phyloP scores from a whole-genome alignment of 2,113 vertebrate species.

The Mellivora capensis region DNA sequence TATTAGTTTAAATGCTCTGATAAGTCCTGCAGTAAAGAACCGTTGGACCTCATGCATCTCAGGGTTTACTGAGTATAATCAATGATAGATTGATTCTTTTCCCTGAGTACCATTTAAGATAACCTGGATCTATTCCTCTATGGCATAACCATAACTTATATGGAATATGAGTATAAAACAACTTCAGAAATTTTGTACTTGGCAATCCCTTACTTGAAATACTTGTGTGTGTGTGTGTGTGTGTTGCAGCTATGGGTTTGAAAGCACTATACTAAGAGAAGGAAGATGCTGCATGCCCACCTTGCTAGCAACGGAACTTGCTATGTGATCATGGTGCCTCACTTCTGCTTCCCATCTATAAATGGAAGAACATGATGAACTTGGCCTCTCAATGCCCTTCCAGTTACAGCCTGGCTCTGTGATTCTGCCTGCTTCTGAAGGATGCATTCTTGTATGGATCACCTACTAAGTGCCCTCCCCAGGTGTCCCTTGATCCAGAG shows the following conservation, averaged over 20 bases:
- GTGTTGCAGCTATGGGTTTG: background rate
- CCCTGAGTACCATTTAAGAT: background rate
- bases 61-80: background rate
- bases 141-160: background rate
- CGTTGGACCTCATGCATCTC: background rate
- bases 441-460: background rate
- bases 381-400: background rate
- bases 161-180: background rate
- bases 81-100: background rate
- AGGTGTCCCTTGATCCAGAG: background rate
- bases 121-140: background rate
- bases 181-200: background rate
- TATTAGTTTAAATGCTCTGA: background rate
- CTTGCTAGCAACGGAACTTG: background rate
- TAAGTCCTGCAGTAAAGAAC: background rate
- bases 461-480: background rate
- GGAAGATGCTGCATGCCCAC: rapidly evolving
- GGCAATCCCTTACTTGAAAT: background rate
- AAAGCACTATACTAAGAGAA: background rate
- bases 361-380: background rate
- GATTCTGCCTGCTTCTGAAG: background rate
- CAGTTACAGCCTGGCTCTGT: background rate
- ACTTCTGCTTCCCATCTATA: no score
- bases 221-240: background rate
- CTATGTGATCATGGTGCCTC: background rate